Evolutionary conservation across 2,113 vertebrate genomes (phyloP).

Genomic region (Pica pica): DNA sequence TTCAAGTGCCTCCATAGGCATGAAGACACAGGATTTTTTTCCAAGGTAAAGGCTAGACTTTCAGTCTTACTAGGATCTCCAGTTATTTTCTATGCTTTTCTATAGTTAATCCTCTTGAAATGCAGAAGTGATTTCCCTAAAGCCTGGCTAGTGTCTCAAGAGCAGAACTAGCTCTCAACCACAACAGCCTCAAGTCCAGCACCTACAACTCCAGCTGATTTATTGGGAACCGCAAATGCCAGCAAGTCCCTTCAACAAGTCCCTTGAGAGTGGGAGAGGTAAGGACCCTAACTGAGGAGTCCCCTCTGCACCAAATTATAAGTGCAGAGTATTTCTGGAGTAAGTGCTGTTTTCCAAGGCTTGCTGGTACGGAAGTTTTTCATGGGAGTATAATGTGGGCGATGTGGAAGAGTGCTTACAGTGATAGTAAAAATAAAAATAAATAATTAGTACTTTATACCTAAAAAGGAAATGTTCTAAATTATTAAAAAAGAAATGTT

Average conservation of each 20-base stretch:
- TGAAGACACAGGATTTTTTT: fast-evolving
- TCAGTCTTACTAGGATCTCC: background rate
- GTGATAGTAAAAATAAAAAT: background rate
- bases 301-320: background rate
- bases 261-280: background rate
- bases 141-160: background rate
- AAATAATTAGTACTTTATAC: background rate
- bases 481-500: background rate
- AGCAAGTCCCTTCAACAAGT: background rate
- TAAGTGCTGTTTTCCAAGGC: background rate
- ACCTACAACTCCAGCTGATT: background rate
- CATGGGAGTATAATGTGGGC: background rate
- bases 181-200: background rate
- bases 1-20: background rate
- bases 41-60: background rate
- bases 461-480: background rate
- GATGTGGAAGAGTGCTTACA: background rate
- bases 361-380: background rate
- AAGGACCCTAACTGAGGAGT: background rate
- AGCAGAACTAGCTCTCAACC: background rate
- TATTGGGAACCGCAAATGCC: background rate
- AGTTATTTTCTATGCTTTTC: background rate
- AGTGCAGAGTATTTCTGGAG: background rate
- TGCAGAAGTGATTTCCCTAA: background rate
- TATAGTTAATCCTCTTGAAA: background rate